Conservation (phyloP, 2,113 vertebrate genomes). For the Myiopsitta monachus region DNA sequence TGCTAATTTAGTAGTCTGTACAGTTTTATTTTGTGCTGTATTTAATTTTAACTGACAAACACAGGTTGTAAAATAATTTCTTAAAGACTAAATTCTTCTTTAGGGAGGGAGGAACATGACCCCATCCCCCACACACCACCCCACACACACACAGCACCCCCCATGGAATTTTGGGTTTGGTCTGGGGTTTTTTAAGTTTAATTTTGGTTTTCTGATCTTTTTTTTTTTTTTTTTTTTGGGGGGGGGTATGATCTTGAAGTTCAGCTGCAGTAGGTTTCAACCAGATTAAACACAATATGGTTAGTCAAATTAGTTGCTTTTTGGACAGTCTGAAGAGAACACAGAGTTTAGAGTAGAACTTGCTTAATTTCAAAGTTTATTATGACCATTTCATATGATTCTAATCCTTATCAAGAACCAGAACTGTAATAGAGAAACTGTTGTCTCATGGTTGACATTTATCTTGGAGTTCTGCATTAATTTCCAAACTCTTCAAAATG, state of each 20-base stretch:
- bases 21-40: not conserved
- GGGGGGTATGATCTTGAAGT: not conserved
- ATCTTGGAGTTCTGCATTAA: not conserved
- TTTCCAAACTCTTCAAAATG: not conserved
- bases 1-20: not conserved
- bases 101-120: fast-evolving
- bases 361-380: not conserved
- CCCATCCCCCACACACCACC: too few relatives aligned
- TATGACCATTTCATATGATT: not conserved
- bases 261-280: not conserved
- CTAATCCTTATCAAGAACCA: not conserved
- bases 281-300: not conserved
- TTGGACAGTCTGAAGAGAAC: not conserved
- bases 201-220: not conserved
- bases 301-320: not conserved
- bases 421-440: not conserved
- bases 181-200: not conserved
- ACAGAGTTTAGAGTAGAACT: not conserved
- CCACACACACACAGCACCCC: too few relatives aligned
- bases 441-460: not conserved
- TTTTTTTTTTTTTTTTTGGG: not conserved
- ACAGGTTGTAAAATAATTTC: not conserved
- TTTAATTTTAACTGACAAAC: not conserved
- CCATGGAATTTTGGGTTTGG: not conserved
- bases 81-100: not conserved